Base-by-base conservation (phyloP, 2,797 vertebrate species). In the Sebastes nivosus region DNA sequence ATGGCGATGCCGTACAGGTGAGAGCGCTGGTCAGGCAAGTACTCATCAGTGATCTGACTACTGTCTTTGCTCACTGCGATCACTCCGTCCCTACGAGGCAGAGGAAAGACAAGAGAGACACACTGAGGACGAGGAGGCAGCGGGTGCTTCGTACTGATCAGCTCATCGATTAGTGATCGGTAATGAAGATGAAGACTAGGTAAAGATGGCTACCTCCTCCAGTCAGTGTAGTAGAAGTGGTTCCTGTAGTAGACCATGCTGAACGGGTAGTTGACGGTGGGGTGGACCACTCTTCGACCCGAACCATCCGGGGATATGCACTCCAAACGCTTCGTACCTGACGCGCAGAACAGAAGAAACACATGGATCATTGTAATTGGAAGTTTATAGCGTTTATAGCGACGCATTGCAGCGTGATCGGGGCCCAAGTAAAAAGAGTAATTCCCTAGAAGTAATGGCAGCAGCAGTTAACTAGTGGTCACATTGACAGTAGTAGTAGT, bases 181-280 rank as follows among this genome's bases (percentile, higher is more conserved):
- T 14, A 1, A 61, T 24, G 2, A 24, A 42, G 10, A 42, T 42
- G 25, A 11, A 14, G 14, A 46, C 42, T 3, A 13, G 24, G 61
- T 2, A 3, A 52, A 36, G 60, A 57, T 8, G 42, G 24, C 59
- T 88, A 98, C 99, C 98, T 97, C 90, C 98, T 97, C 98, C 99
- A 99, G 94, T 99, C 99, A 0, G 98, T 98, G 95, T 97, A 97
- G 77, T 98, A 99, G 96, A 98, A 99, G 94, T 99, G 97, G 78
- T 96, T 95, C 84, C 95, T 92, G 1, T 97, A 97, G 85, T 95
- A 96, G 24, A 98, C 87, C 79, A 99, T 93, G 92, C 97, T 97
- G 95, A 99, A 99, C 4, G 99, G 99, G 87, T 99, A 99, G 92
- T 97, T 98, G 88, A 99, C 96, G 88, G 94, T 96, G 71, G 94